Conservation (phyloP, 2,888 invertebrate genomes). For the Dicycla oo region DNA sequence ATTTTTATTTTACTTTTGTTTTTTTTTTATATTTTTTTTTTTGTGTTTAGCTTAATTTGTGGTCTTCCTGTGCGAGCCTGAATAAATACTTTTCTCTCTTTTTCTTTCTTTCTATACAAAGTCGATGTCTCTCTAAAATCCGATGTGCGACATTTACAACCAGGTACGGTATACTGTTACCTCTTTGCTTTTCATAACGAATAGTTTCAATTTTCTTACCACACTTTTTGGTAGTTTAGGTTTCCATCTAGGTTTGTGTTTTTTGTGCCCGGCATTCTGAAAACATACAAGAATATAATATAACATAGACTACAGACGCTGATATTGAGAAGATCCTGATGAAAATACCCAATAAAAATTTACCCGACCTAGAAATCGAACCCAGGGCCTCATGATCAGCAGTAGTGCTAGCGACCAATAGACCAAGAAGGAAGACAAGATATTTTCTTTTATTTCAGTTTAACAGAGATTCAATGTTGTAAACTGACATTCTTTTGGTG, state of each 20-base stretch:
- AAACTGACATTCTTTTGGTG: not conserved
- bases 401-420: not conserved
- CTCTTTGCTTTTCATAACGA: not conserved
- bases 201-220: not conserved
- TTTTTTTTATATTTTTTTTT: too few species aligned
- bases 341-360: not conserved
- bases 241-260: not conserved
- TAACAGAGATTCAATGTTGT: not conserved
- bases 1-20: too few species aligned
- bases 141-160: not conserved
- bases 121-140: not conserved
- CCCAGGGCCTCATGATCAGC: too few species aligned
- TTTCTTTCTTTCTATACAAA: not conserved
- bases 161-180: not conserved
- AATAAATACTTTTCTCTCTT: too few species aligned
- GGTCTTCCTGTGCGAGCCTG: too few species aligned
- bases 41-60: too few species aligned
- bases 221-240: not conserved
- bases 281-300: not conserved
- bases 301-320: not conserved
- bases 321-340: not conserved
- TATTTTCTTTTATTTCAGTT: not conserved
- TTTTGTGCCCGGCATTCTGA: not conserved
- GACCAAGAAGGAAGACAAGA: not conserved
- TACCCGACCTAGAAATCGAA: not conserved